Conservation (phyloP, 2,797 vertebrate species). For the Chanos chanos region DNA sequence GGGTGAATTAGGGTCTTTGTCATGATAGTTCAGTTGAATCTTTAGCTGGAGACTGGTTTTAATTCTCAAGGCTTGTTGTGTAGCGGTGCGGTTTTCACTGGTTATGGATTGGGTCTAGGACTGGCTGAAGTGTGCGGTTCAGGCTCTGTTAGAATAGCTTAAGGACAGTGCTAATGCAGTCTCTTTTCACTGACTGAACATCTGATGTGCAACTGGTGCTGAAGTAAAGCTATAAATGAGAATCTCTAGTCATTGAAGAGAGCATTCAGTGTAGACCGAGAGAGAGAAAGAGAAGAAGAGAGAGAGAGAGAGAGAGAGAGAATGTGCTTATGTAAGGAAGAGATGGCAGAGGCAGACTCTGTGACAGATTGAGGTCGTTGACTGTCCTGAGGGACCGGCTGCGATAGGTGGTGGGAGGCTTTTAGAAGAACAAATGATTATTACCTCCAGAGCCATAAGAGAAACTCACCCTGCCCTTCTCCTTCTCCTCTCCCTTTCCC, state of each 20-base stretch:
- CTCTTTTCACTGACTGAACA: background rate
- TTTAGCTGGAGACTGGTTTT: background rate
- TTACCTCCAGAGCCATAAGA: too few species aligned
- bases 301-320: background rate
- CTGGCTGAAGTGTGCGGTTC: too few species aligned
- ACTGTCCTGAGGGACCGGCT: slow-evolving; percentile 63
- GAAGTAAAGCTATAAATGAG: too few species aligned
- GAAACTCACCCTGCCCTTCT: too few species aligned
- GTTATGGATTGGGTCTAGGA: background rate
- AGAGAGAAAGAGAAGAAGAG: background rate
- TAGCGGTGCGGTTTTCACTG: background rate
- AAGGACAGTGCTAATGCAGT: too few species aligned
- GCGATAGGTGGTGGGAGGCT: slow-evolving; percentile 63
- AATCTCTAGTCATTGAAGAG: too few species aligned
- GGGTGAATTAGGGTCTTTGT: background rate
- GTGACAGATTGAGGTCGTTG: slow-evolving; percentile 74
- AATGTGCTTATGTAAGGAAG: slow-evolving; percentile 17
- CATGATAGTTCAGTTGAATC: background rate
- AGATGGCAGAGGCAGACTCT: slow-evolving; percentile 38
- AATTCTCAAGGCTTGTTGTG: background rate
- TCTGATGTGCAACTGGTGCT: background rate
- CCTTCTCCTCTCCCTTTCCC: too few species aligned
- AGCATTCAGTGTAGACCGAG: background rate
- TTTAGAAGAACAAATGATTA: slow-evolving; percentile 61
- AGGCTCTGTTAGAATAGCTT: too few species aligned